Conservation (phyloP, 1,140 invertebrate species). For the Acromyrmex echinatior region DNA sequence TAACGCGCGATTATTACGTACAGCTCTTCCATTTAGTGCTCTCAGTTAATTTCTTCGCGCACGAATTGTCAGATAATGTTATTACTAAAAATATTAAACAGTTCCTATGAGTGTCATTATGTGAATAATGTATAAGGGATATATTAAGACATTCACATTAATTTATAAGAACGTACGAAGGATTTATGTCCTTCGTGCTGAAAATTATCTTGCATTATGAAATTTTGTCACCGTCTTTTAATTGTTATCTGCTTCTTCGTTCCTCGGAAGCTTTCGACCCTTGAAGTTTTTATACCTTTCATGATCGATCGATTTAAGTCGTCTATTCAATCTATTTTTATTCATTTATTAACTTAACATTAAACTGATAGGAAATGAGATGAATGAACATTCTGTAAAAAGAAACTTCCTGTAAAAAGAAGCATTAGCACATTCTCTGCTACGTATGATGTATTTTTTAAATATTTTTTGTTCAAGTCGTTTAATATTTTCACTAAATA, state of each 20-base stretch:
- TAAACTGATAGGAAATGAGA: constrained; percentile 20
- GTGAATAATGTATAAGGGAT: not conserved
- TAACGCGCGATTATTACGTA: constrained; percentile 23
- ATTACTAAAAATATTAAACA: constrained; percentile 6
- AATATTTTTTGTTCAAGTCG: not conserved
- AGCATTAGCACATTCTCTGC: not conserved
- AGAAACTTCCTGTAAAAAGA: not conserved
- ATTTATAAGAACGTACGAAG: not conserved
- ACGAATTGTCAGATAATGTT: constrained; percentile 5
- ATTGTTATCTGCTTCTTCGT: not conserved
- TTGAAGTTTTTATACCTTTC: constrained; percentile 34
- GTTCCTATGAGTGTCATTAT: not conserved
- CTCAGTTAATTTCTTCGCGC: constrained; percentile 1
- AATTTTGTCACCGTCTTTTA: constrained; percentile 11
- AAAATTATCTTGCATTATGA: constrained; percentile 36
- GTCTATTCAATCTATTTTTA: constrained; percentile 10
- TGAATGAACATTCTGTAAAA: not conserved
- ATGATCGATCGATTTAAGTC: constrained; percentile 46
- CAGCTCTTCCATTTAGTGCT: not conserved
- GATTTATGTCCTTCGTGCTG: not conserved
- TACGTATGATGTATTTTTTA: not conserved
- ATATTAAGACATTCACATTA: not conserved
- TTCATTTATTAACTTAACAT: constrained; percentile 51
- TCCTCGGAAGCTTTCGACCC: constrained; percentile 8
- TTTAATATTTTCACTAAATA: not conserved